Evolutionary conservation across 2,888 invertebrate genomes (phyloP), one percentile per base, ranked within the genome.

Genomic region (Rotaria macrura): DNA sequence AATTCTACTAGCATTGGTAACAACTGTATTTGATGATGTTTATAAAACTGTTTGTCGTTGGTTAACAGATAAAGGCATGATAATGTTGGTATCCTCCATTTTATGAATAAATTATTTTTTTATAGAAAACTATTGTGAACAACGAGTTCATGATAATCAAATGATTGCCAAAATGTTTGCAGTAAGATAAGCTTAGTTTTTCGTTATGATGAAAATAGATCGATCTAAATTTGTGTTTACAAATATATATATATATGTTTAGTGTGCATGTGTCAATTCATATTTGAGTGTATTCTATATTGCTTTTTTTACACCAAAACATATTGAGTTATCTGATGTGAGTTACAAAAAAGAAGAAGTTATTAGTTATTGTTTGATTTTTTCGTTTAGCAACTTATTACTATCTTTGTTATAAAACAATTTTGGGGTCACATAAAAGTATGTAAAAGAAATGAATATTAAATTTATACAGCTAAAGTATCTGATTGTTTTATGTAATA

Each of bases 231-330:
- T 23, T 29, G 17, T 4, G 12, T 17, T 52, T 52, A 12, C 17
- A 49, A 17, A 57, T 83, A 57, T 29, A 23, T 87, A 47, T 89
- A 90, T 88, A 88, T 88, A 93, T 93, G 91, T 47, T 65, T 93
- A 95, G 95, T 98, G 98, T 92, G 97, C 98, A 93, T 97, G 96
- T 92, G 95, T 97, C 89, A 97, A 96, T 93, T 96, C 96, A 84
- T 97, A 97, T 92, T 93, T 97, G 90, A 96, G 96, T 88, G 93
- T 97, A 89, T 97, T 97, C 93, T 97, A 96, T 93, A 96, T 97
- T 90, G 97, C 97, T 87, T 97, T 97, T 92, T 96, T 96, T 91
- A 93, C 96, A 87, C 94, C 95, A 92, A 96, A 97, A 92, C 96
- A 97, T 93, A 95, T 95, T 90, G 94, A 95, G 90, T 93, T 97